Evolutionary conservation across 2,113 vertebrate genomes (phyloP), one percentile per base, ranked within the genome.

Genomic region (Pseudolaguvia tuberculata): DNA sequence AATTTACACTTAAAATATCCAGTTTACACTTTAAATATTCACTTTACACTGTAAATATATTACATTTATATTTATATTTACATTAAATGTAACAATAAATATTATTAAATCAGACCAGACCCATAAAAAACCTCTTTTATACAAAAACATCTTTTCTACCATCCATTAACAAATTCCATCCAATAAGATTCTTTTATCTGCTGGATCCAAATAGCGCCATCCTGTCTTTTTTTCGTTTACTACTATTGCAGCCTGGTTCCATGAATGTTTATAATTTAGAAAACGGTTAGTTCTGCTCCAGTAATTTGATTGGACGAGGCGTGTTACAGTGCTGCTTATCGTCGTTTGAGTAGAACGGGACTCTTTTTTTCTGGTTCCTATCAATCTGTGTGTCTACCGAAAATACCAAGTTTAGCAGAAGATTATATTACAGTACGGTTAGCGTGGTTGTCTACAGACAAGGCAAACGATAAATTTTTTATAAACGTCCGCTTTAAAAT

Each of bases 211-310:
- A 18, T 15, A 9, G 27, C n/a, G 31, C 3, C 18, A 42, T 45
- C 61, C 42, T 5, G 20, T 12, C 20, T 42, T 20, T 13, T 65
- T 45, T 65, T 65, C 1, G n/a, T n/a, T n/a, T n/a, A n/a, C n/a
- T 3, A 65, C 25, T 63, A 21, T 12, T 23, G 42, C 61, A 63
- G 21, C 61, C 61, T n/a, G 21, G 39, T 48, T 48, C 48, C 48
- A 21, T 66, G 42, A 7, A 48, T 47, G 42, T 47, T 66, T 27
- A 48, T 21, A 66, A 66, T 48, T 27, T 25, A 48, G 25, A 25
- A 13, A 48, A 25, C 42, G 48, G 62, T 66, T 66, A 48, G 62
- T 66, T 66, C 63, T 48, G 63, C 42, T 66, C 45, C 63, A 66
- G 21, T 48, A 48, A 48, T 66, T 66, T 66, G 42, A 66, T 48